These are phyloP conservation scores for Pterocles orientalis DNA, from an alignment of 2,113 vertebrate genomes.

Conservation along the genomic window DNA sequence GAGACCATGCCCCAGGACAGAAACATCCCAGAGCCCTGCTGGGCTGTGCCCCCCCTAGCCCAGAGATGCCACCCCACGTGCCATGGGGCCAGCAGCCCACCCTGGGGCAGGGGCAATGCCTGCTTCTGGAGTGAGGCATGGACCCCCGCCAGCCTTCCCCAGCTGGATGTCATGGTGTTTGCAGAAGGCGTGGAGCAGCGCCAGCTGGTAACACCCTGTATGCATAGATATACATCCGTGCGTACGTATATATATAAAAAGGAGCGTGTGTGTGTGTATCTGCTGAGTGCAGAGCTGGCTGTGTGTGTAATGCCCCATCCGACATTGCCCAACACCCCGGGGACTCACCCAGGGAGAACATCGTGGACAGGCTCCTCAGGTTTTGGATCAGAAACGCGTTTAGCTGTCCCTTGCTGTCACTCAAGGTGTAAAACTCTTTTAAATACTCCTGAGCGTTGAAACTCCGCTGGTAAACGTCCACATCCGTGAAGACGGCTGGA, in stretches of 20 bases:
- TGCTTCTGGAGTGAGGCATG: not conserved
- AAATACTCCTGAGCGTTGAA: slow-evolving; percentile 6
- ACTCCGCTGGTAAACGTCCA: not conserved
- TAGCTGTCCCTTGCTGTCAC: not conserved
- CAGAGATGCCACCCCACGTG: accelerated
- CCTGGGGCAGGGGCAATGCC: not conserved
- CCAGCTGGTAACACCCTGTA: not conserved
- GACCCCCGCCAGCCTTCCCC: not conserved
- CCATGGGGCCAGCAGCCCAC: not conserved
- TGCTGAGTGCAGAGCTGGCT: accelerated
- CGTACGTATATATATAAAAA: not conserved
- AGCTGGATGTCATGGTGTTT: accelerated
- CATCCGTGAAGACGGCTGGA: not conserved
- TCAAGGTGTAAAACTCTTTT: not conserved
- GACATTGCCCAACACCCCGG: accelerated
- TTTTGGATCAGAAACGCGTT: not conserved
- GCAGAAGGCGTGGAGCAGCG: not conserved
- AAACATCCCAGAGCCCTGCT: accelerated
- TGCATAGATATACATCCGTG: accelerated
- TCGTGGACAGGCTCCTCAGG: not conserved
- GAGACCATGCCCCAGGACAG: not conserved
- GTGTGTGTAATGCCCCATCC: accelerated
- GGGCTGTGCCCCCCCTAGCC: not conserved
- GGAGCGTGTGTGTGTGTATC: accelerated
- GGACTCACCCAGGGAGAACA: slow-evolving; percentile 37